Percentiles rank a stretch among this genome's conserved stretches.
phyloP scores from a whole-genome alignment of 2,888 invertebrate genomes.

The Cheilosia vernalis region DNA sequence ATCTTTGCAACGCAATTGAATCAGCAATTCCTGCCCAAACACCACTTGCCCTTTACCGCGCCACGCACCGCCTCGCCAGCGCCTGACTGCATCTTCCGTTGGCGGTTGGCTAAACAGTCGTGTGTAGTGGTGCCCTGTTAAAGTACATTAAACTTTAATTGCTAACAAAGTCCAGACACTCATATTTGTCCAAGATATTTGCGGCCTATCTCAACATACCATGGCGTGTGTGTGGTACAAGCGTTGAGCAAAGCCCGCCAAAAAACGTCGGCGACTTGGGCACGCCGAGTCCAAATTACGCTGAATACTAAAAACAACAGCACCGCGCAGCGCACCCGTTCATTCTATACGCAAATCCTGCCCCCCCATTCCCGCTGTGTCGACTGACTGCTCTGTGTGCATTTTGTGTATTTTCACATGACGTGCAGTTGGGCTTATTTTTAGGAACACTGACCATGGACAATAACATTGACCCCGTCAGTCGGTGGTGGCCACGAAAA shows the following conservation, averaged over 20 bases:
- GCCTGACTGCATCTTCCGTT: neutral
- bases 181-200: slow-evolving; percentile 22
- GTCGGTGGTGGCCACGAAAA: slow-evolving; percentile 52
- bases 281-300: slow-evolving; percentile 21
- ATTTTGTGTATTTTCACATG: slow-evolving; percentile 34
- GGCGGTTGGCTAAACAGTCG: neutral
- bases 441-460: slow-evolving; percentile 71
- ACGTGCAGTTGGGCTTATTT: slow-evolving; percentile 55
- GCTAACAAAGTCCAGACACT: slow-evolving; percentile 1
- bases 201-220: neutral
- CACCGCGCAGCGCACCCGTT: slow-evolving; percentile 5
- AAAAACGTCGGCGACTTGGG: slow-evolving; percentile 5
- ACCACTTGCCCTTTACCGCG: neutral
- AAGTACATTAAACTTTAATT: slow-evolving; percentile 29
- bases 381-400: slow-evolving; percentile 5
- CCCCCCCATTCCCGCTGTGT: neutral
- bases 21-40: no score
- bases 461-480: slow-evolving; percentile 71
- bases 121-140: neutral
- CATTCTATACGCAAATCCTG: slow-evolving; percentile 1
- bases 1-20: no score
- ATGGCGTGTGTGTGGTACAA: neutral
- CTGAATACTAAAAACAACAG: slow-evolving; percentile 12
- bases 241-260: slow-evolving; percentile 37
- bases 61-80: no score